Base-by-base conservation (phyloP, 1,140 invertebrate species). In the Uloborus diversus region DNA sequence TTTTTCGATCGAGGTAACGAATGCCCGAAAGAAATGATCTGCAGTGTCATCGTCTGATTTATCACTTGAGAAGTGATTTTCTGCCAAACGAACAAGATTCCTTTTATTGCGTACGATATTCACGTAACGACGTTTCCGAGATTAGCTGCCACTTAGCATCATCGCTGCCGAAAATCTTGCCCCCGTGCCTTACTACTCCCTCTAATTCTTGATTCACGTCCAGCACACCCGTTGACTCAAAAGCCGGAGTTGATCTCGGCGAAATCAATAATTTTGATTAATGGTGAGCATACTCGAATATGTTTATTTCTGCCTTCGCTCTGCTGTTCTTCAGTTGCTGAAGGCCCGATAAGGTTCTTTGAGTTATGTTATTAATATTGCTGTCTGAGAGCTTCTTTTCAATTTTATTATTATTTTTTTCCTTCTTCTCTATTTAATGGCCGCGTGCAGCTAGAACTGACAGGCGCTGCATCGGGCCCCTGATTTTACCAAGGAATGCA, bases 231-330 rank as follows among this genome's bases (percentile, higher is more conserved):
- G 42, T 37, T 64, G 35, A 32, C 32, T 27, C 28, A 17, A 17
- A 27, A 30, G 61, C 61, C 27, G 35, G 32, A 30, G 30, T 47
- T 64, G 42, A 64, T 64, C 61, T 64, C 5, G 33, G 30, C 9
- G 23, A 35, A 35, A 64, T 64, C 61, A 47, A 64, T 64, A 64
- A 64, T 64, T 64, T 64, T 64, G 61, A 64, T 64, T 64, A 64
- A 64, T 64, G 61, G 23, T 14, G 32, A 4, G 4, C 14, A 33
- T 35, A 14, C 23, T 37, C 13, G 33, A 64, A 64, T 35, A 64
- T 64, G 61, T 64, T 64, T 64, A 64, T 64, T 64, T 64, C 61
- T 64, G 61, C 42, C 42, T 64, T 25, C 33, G 61, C 25, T 37
- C n/a, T 35, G 28, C 14, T 35, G 27, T 64, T 33, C 32, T 64